These are phyloP conservation scores for Pelosia muscerda DNA, from an alignment of 2,888 invertebrate species.

Conservation along the genomic window DNA sequence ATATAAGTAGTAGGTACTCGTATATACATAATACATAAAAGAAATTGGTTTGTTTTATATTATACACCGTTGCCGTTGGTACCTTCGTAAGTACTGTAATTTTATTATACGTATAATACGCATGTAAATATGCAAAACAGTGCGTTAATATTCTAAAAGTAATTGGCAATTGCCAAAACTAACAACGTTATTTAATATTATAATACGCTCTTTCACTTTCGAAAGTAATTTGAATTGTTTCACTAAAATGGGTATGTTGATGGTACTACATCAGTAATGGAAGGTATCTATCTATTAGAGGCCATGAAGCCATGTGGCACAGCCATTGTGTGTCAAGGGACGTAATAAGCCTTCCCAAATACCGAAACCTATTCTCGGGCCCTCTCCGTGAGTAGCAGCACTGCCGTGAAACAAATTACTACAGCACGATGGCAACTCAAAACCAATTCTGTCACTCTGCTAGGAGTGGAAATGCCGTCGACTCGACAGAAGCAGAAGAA, in stretches of 20 bases:
- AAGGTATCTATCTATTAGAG: background rate
- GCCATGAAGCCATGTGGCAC: no score
- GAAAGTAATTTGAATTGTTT: constrained; percentile 30
- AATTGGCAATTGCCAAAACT: constrained; percentile 35
- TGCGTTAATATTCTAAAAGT: constrained; percentile 32
- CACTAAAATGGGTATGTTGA: background rate
- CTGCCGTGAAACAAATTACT: no score
- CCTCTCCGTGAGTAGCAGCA: no score
- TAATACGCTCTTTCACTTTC: constrained; percentile 41
- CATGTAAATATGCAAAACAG: constrained; percentile 35
- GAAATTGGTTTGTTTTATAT: constrained; percentile 1
- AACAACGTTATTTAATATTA: constrained; percentile 32
- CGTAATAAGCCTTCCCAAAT: no score
- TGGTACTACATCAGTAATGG: background rate
- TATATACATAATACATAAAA: background rate
- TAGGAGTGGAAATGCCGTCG: no score
- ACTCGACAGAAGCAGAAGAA: no score
- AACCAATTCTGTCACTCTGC: no score
- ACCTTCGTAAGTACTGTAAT: constrained; percentile 17
- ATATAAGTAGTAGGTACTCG: background rate
- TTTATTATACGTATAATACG: constrained; percentile 22
- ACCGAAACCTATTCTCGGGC: no score
- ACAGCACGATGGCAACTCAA: no score
- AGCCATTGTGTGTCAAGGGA: no score
- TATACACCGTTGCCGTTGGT: background rate